Evolutionary conservation across 2,888 invertebrate genomes (phyloP).

Genomic region (Baccha elongata): DNA sequence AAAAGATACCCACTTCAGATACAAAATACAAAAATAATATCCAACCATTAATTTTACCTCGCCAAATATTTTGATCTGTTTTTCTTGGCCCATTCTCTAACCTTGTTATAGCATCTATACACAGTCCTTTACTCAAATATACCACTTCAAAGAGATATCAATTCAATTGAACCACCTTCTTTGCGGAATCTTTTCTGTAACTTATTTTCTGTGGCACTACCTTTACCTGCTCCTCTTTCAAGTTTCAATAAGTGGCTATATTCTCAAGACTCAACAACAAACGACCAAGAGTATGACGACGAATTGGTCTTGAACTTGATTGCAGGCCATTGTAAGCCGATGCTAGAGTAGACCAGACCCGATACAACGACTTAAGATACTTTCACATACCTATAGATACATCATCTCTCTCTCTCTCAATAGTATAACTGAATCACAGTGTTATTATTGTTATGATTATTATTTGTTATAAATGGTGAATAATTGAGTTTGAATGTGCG

Average conservation of each 20-base stretch:
- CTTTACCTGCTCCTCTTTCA: conserved; percentile 11
- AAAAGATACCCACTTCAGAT: not conserved
- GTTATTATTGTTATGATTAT: conserved; percentile 67
- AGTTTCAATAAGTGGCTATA: conserved; percentile 58
- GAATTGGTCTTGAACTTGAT: conserved; percentile 71
- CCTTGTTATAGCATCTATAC: conserved; percentile 12
- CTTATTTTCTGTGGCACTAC: conserved; percentile 3
- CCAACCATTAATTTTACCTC: conserved; percentile 47
- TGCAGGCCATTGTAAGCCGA: conserved; percentile 48
- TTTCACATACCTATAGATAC: conserved; percentile 24
- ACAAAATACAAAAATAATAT: not conserved
- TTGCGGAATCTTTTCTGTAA: conserved; percentile 28
- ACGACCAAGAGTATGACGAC: conserved; percentile 23
- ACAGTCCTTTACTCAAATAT: conserved; percentile 8
- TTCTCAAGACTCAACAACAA: conserved; percentile 11
- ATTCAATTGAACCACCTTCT: conserved; percentile 62
- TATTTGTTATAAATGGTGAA: conserved; percentile 69
- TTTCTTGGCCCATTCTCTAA: conserved; percentile 26
- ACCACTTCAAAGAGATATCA: conserved; percentile 53
- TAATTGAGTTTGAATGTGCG: conserved; percentile 59
- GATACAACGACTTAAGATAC: not conserved
- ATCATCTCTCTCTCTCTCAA: no score
- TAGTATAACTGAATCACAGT: conserved; percentile 33
- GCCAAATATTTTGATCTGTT: conserved; percentile 65
- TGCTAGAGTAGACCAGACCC: not conserved